Conservation (phyloP, 2,113 vertebrate species). For the Pygoscelis antarcticus region DNA sequence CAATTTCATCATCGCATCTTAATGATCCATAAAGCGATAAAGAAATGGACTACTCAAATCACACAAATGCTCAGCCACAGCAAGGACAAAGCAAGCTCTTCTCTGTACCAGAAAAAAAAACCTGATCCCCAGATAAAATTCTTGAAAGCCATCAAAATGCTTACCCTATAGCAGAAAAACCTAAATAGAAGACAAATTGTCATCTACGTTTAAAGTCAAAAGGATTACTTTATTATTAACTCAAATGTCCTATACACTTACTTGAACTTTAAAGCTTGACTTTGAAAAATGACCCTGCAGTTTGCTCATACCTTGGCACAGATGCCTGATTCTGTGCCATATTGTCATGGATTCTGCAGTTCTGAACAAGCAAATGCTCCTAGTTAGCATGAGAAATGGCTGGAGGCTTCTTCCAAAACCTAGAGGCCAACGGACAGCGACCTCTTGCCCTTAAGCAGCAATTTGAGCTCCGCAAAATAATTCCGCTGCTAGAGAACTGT, state of each 20-base stretch:
- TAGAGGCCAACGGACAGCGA: not conserved
- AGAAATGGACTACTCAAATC: not conserved
- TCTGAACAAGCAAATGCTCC: not conserved
- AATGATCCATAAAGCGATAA: not conserved
- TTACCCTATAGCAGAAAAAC: not conserved
- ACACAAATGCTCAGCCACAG: not conserved
- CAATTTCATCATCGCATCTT: not conserved
- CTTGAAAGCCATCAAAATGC: not conserved
- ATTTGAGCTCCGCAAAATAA: not conserved
- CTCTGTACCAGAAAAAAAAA: not conserved
- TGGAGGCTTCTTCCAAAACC: not conserved
- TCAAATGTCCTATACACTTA: not conserved
- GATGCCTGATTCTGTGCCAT: not conserved
- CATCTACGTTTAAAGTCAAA: not conserved
- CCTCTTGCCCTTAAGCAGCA: not conserved
- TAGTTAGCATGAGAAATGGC: not conserved
- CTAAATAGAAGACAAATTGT: not conserved
- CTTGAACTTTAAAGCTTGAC: not conserved
- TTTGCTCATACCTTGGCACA: not conserved
- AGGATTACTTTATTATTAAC: not conserved
- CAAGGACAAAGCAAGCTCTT: not conserved
- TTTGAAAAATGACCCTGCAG: not conserved
- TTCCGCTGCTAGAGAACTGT: not conserved
- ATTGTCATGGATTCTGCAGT: not conserved
- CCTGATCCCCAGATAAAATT: not conserved